Percentiles rank a stretch among this genome's conserved stretches.
These are phyloP conservation scores for Rhadinocentrus ornatus DNA, from an alignment of 2,797 vertebrate species.

Conservation along the genomic window DNA sequence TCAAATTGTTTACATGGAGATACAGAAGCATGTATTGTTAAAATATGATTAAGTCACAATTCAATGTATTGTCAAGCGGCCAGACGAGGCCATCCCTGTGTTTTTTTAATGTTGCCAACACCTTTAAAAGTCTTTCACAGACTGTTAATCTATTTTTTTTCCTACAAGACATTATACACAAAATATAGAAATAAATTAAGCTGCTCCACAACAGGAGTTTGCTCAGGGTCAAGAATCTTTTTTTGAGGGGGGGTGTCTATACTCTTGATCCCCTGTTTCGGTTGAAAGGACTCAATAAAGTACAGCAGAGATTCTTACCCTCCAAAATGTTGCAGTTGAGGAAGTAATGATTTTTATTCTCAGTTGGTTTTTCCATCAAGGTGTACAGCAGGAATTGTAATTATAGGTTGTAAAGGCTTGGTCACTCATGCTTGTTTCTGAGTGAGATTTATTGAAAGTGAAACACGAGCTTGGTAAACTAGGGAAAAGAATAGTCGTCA, in stretches of 20 bases:
- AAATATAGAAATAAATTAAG: not conserved
- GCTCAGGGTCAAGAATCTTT: not conserved
- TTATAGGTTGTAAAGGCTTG: not conserved
- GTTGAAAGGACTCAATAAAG: not conserved
- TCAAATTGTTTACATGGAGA: conserved; percentile 23
- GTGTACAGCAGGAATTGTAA: not conserved
- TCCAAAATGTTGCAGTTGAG: not conserved
- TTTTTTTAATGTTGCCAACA: not conserved
- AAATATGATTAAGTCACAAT: conserved; percentile 8
- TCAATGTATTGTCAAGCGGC: conserved; percentile 2
- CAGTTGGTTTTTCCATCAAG: not conserved
- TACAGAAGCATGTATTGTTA: not conserved
- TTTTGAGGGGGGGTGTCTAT: not conserved
- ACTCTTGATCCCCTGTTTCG: not conserved
- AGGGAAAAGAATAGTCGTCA: not conserved
- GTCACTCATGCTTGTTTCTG: not conserved
- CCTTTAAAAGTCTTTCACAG: not conserved
- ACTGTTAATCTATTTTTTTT: not conserved
- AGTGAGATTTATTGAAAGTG: not conserved
- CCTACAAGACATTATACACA: not conserved
- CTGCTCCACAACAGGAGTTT: not conserved
- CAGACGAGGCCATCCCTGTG: not conserved
- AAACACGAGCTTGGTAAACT: not conserved
- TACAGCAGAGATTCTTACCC: not conserved
- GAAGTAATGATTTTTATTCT: not conserved